phyloP scores from a whole-genome alignment of 2,888 invertebrate genomes.

The Andrena trimmerana region DNA sequence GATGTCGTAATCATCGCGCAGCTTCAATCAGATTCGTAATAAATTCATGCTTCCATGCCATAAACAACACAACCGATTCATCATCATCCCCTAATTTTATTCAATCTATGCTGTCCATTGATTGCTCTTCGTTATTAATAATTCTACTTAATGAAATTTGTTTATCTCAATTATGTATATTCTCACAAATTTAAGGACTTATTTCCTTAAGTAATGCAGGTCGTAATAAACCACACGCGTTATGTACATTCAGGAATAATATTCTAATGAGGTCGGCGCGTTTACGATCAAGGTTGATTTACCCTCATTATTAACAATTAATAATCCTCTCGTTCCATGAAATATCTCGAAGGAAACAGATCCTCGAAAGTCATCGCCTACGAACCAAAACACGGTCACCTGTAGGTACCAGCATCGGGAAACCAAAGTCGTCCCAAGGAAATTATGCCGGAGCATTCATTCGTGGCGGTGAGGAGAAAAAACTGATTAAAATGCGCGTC shows the following conservation, averaged over 20 bases:
- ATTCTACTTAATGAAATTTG: no score
- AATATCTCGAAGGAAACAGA: neutral
- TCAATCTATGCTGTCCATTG: neutral
- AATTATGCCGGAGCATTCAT: neutral
- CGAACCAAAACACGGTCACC: neutral
- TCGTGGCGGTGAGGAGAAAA: neutral
- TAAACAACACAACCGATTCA: neutral
- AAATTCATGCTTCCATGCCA: neutral
- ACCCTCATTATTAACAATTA: no score
- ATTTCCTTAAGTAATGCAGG: no score
- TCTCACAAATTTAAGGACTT: no score
- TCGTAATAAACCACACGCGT: no score
- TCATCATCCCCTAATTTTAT: neutral
- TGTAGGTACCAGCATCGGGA: neutral
- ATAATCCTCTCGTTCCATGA: no score
- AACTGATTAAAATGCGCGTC: conserved; percentile 30
- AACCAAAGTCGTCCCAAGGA: neutral
- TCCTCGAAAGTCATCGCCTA: neutral
- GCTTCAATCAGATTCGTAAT: neutral
- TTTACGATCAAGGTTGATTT: no score
- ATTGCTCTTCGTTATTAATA: neutral
- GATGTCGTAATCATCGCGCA: neutral
- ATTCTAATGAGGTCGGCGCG: no score
- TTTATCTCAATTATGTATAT: no score
- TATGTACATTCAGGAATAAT: no score